Conservation (phyloP, 1,140 invertebrate genomes). For the Cepaea nemoralis region DNA sequence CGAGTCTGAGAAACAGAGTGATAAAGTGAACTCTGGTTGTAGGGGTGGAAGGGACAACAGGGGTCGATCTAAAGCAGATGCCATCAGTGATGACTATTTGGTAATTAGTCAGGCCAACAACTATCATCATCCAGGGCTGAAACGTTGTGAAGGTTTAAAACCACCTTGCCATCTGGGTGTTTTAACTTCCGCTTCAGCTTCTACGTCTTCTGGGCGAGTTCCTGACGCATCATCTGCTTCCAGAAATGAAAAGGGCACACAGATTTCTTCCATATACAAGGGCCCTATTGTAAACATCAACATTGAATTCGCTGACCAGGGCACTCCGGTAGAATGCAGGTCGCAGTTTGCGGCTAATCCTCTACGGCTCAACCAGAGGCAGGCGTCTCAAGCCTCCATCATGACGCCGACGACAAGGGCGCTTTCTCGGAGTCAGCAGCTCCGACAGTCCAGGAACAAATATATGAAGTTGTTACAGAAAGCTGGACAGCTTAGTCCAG, state of each 20-base stretch:
- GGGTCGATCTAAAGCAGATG: not conserved
- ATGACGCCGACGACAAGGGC: constrained; percentile 23
- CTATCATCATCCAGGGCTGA: constrained; percentile 27
- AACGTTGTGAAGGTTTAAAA: not conserved
- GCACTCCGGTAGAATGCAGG: not conserved
- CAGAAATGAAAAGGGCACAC: not conserved
- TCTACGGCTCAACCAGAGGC: not conserved
- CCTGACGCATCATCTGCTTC: not conserved
- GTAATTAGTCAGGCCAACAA: constrained; percentile 21
- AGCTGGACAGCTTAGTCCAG: constrained; percentile 32
- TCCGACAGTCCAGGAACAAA: constrained; percentile 33
- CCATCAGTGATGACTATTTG: constrained; percentile 16
- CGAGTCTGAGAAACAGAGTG: not conserved
- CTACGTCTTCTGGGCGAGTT: not conserved
- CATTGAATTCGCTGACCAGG: constrained; percentile 19
- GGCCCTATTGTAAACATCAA: constrained; percentile 22
- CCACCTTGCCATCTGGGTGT: not conserved
- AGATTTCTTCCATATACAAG: not conserved
- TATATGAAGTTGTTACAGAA: constrained; percentile 31
- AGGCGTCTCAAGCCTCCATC: not conserved
- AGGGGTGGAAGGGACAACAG: not conserved
- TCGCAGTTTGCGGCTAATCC: constrained; percentile 21
- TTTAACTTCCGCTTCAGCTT: not conserved
- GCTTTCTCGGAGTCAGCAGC: constrained; percentile 30
- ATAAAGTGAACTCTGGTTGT: not conserved